phyloP scores from a whole-genome alignment of 2,113 vertebrate species.

The Myotis yumanensis region DNA sequence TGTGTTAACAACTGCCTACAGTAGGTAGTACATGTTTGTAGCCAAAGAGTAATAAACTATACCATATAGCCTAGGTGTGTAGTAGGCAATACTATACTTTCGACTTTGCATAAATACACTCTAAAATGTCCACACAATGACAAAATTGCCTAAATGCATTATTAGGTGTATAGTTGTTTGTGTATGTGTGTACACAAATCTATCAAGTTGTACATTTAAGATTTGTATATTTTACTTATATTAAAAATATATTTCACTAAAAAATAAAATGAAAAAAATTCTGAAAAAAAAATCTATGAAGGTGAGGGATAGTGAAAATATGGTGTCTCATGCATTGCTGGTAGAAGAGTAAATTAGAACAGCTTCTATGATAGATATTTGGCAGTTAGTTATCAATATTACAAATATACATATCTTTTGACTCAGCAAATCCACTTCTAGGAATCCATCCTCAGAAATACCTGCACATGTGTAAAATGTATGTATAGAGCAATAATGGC shows the following conservation, averaged over 20 bases:
- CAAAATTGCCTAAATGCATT: not conserved
- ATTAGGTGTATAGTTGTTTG: not conserved
- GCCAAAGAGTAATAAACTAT: not conserved
- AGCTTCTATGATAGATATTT: not conserved
- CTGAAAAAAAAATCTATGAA: not conserved
- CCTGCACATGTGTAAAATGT: not conserved
- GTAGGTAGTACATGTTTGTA: not conserved
- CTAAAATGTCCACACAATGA: not conserved
- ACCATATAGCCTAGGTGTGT: not conserved
- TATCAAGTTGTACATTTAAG: not conserved
- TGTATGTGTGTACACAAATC: not conserved
- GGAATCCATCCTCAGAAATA: not conserved
- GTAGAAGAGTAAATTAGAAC: not conserved
- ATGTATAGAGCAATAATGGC: not conserved
- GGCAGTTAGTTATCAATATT: not conserved
- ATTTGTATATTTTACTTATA: not conserved
- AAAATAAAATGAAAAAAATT: constrained; percentile 20
- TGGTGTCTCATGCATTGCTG: not conserved
- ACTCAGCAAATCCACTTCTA: constrained; percentile 1
- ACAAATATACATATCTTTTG: not conserved
- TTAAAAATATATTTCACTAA: not conserved
- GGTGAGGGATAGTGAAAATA: not conserved
- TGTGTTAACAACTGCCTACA: not conserved
- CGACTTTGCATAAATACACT: not conserved
- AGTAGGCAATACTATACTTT: not conserved